Percentiles rank a stretch among this genome's conserved stretches.
Conservation (phyloP, 1,140 invertebrate genomes). For the Phymastichus coffea region DNA sequence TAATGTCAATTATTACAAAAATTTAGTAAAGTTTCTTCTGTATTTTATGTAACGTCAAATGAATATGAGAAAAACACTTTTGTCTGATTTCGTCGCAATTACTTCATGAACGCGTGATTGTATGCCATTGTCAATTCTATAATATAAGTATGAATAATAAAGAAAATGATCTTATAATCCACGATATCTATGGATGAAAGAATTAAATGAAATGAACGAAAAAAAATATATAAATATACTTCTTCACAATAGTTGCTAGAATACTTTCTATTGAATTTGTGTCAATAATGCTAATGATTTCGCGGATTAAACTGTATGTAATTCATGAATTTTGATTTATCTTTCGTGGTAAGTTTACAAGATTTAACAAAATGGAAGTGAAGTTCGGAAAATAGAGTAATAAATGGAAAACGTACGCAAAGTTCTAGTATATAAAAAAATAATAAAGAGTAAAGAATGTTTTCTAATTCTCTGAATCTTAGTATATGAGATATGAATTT, state of each 20-base stretch:
- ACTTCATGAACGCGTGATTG: slow-evolving; percentile 24
- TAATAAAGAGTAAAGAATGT: no score
- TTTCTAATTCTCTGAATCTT: not conserved
- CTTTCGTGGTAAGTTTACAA: no score
- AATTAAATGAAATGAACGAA: not conserved
- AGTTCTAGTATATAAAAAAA: not conserved
- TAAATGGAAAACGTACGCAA: not conserved
- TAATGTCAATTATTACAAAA: no score
- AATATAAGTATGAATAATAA: slow-evolving; percentile 10
- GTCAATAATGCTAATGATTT: slow-evolving; percentile 14
- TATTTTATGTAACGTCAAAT: no score
- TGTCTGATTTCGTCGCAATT: no score
- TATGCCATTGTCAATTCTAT: slow-evolving; percentile 11
- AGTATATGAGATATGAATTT: not conserved
- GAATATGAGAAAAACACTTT: no score
- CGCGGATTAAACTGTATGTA: slow-evolving; percentile 28
- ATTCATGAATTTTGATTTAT: no score
- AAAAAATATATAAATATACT: not conserved
- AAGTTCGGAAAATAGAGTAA: slow-evolving; percentile 31
- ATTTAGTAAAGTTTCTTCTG: no score
- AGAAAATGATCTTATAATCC: slow-evolving; percentile 14
- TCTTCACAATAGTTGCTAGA: not conserved
- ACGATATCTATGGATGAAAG: slow-evolving; percentile 16
- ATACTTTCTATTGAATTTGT: not conserved
- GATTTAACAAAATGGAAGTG: slow-evolving; percentile 43